These are phyloP conservation scores for Camponotus floridanus DNA, from an alignment of 1,140 invertebrate genomes.

Conservation along the genomic window DNA sequence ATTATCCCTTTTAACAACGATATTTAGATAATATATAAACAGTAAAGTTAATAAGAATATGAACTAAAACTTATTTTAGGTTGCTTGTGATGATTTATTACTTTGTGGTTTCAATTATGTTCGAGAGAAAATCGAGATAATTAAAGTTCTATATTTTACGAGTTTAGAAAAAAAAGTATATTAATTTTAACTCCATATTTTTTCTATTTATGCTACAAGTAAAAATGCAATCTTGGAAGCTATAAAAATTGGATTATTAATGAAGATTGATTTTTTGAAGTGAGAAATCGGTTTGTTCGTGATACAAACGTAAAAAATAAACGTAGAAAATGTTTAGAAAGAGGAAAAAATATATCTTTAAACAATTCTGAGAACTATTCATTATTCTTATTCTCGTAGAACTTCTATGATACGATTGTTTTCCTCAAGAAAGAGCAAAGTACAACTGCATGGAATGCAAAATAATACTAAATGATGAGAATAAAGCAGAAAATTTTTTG, in stretches of 20 bases:
- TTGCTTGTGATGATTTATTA: neutral
- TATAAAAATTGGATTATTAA: no score
- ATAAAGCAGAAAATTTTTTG: constrained; percentile 11
- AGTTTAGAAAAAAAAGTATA: neutral
- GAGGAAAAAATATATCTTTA: no score
- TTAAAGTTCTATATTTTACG: neutral
- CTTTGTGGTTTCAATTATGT: neutral
- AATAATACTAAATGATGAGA: constrained; percentile 8
- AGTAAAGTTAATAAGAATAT: neutral
- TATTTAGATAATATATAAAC: no score
- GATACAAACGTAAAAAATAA: no score
- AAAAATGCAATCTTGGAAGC: no score
- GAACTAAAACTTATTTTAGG: neutral
- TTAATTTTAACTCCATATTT: no score
- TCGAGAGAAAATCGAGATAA: neutral
- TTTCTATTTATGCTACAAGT: no score
- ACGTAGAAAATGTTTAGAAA: neutral
- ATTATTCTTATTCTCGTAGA: constrained; percentile 45
- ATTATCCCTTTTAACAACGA: neutral
- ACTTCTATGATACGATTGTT: constrained; percentile 54
- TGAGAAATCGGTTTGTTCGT: no score
- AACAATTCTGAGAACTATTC: constrained; percentile 10
- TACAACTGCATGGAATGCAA: constrained; percentile 50
- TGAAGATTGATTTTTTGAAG: no score
- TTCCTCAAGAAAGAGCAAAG: constrained; percentile 46